Evolutionary conservation across 2,888 invertebrate species (phyloP).

Genomic region (Theretra japonica): DNA sequence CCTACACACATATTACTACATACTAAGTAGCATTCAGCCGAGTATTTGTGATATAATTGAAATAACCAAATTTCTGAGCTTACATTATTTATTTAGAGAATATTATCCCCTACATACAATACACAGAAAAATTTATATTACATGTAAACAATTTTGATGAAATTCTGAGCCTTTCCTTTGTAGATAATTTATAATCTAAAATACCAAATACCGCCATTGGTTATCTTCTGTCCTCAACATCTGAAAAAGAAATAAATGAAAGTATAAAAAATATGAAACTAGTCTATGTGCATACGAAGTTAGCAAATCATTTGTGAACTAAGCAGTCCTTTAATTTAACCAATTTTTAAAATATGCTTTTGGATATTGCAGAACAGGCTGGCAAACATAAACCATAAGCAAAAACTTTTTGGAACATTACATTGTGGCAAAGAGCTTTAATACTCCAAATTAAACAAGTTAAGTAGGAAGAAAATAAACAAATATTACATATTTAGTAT

Average conservation of each 20-base stretch:
- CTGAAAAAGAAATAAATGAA: constrained; percentile 59
- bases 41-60: neutral
- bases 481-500: neutral
- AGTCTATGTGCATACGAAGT: too few species aligned
- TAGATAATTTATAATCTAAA: constrained; percentile 46
- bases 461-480: neutral
- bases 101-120: constrained; percentile 14
- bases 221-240: constrained; percentile 79
- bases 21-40: too few species aligned
- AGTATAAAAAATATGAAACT: neutral
- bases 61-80: constrained; percentile 17
- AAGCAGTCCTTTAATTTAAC: too few species aligned
- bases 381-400: too few species aligned
- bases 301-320: too few species aligned
- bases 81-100: constrained; percentile 31
- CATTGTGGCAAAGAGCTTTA: neutral
- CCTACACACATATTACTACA: too few species aligned
- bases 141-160: constrained; percentile 35
- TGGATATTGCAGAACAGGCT: too few species aligned
- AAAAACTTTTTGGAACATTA: neutral
- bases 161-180: constrained; percentile 45
- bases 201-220: constrained; percentile 41
- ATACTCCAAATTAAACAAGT: neutral
- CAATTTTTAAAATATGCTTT: too few species aligned
- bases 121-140: constrained; percentile 31